Evolutionary conservation across 2,797 vertebrate genomes (phyloP), one percentile per base, ranked within the genome.

Genomic region (Brotula barbata): DNA sequence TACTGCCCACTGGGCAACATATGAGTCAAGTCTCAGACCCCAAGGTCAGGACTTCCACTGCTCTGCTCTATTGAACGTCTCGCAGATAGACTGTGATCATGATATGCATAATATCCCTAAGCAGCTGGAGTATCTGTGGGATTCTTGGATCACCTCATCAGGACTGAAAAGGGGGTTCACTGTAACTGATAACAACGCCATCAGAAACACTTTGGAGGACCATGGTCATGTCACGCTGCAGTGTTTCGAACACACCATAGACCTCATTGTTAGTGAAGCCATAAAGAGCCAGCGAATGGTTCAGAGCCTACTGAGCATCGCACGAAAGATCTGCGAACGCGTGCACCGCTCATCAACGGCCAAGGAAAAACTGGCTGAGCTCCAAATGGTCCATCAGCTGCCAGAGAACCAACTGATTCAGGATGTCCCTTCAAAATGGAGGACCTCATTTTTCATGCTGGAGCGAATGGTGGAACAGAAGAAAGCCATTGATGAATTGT

Each of bases 221-320:
- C 93, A 91, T 10, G 93, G 93, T 70, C 93, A 93, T 55, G 90
- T 93, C 45, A 92, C 93, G 49, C 90, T 98, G 86, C 94, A 94
- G 80, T 97, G 96, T 89, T 98, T 99, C 64, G 94, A 94, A 78
- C 95, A 98, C 89, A 95, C 93, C 0, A 89, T 98, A 71, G 94
- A 93, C 85, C 92, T 98, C 73, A 94, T 98, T 25, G 95, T 98
- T 68, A 94, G 88, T 0, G 96, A 98, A 92, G 97, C 97, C 91
- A 96, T 98, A 90, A 98, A 98, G 82, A 97, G 95, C 89, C 96
- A 98, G 92, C 90, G 96, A 54, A 95, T 98, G 96, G 96, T 99
- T 76, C 96, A 98, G 88, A 97, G 93, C 87, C 86, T 99, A 49
- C 91, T 98, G 56, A 99, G 97, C 78, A 94, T 94, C 7, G 95